Base-by-base conservation (phyloP, 2,888 invertebrate genomes). In the Thumatha senex region DNA sequence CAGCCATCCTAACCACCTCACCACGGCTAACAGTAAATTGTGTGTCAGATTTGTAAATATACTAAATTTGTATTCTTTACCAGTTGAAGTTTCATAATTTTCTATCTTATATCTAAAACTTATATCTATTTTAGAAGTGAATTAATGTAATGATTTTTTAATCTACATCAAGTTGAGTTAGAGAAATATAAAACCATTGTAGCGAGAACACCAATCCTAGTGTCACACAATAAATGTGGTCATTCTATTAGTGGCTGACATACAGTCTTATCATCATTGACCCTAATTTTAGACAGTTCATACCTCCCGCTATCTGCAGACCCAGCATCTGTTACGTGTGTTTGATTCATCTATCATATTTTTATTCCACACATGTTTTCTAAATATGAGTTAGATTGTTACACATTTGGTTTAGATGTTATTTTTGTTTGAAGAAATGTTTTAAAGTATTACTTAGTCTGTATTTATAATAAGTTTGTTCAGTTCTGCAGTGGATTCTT, bases 221-320 rank as follows among this genome's bases (percentile, higher is more conserved):
- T 29, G 31, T n/a, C 4, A 7, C 15, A 33, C 15, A 5, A 15
- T 15, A 38, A 9, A 34, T 8, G 14, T 51, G 52, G 52, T 12
- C 39, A 18, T 63, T 60, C 64, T n/a, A n/a, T n/a, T 72, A 66
- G 66, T 69, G 71, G 73, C 78, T 77, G 78, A 75, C 74, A 24
- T 79, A 79, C 70, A 63, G 75, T 72, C 75, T 78, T 80, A 81
- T 84, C 81, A 85, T 82, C 85, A 84, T 86, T 87, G 87, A 86
- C 86, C 86, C 74, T 86, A 87, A 87, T 87, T 87, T 86, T 72
- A 79, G 71, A 67, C 69, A 71, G 47, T 59, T 12, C 42, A 53
- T 73, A 67, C 68, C 76, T 71, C 79, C 72, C 68, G 69, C 72
- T 54, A 43, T 45, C 49, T 18, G 40, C 60, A 41, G 31, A 56